phyloP scores from a whole-genome alignment of 2,888 invertebrate species.

The Scrobipalpa atriplicella region DNA sequence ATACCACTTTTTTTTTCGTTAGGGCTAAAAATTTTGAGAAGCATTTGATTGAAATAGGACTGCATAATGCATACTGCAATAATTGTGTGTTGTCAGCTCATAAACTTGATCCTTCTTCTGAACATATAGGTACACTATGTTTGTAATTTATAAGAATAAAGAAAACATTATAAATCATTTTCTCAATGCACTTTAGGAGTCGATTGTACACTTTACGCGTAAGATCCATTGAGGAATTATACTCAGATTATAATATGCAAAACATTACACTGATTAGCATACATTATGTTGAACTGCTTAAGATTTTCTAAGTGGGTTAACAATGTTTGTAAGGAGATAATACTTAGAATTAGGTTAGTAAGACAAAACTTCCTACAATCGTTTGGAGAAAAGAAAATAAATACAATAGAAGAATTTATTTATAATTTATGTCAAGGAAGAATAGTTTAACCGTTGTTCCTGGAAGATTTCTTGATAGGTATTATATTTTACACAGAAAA shows the following conservation, averaged over 20 bases:
- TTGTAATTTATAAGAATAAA: not conserved
- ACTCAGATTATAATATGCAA: constrained; percentile 4
- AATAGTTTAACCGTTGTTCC: too few relatives aligned
- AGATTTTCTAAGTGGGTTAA: constrained; percentile 17
- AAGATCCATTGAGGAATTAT: constrained; percentile 21
- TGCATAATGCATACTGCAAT: too few relatives aligned
- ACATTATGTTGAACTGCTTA: constrained; percentile 7
- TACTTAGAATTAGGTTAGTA: not conserved
- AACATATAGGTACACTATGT: too few relatives aligned
- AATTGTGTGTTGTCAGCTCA: too few relatives aligned
- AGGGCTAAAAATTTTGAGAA: too few relatives aligned
- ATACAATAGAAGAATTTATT: not conserved
- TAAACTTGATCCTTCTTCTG: too few relatives aligned
- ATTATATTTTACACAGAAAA: too few relatives aligned
- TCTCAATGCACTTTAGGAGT: not conserved
- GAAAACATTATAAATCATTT: not conserved
- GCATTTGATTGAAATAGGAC: too few relatives aligned
- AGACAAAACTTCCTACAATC: not conserved
- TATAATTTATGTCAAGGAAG: too few relatives aligned
- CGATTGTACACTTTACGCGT: not conserved
- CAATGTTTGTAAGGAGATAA: not conserved
- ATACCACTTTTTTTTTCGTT: too few relatives aligned
- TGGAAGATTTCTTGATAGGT: too few relatives aligned
- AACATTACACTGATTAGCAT: constrained; percentile 8
- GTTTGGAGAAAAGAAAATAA: not conserved